Base-by-base conservation (phyloP, 2,797 vertebrate genomes). In the Fistularia commersonii region DNA sequence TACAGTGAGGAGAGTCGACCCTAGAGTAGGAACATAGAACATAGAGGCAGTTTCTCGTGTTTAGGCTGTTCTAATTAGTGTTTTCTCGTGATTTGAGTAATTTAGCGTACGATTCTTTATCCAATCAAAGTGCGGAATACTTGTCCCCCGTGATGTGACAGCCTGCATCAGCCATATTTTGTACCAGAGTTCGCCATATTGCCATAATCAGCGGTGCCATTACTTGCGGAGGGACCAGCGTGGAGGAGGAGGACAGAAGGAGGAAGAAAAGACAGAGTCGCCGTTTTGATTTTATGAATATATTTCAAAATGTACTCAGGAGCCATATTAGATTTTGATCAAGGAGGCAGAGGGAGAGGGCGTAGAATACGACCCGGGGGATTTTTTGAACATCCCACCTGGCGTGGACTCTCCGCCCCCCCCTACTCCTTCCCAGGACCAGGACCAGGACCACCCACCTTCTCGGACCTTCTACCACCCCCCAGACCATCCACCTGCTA, bases 321-420 rank as follows among this genome's bases (percentile, higher is more conserved):
- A 90, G 89, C 87, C 87, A 88, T 90, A 89, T 88, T 87, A 87
- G 79, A 79, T 76, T n/a, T n/a, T n/a, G n/a, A n/a, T n/a, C n/a
- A n/a, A n/a, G n/a, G 46, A 52, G 12, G 40, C 75, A 63, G 51
- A 54, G 3, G 63, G 72, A 35, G 59, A 69, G 51, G 8, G 12
- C 11, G 64, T 69, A 69, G 78, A 35, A 72, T n/a, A n/a, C n/a
- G n/a, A n/a, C n/a, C n/a, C n/a, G n/a, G n/a, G n/a, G n/a, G n/a
- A n/a, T n/a, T n/a, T n/a, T n/a, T n/a, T n/a, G n/a, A n/a, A n/a
- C n/a, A n/a, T n/a, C n/a, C n/a, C n/a, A n/a, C n/a, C n/a, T n/a
- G n/a, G n/a, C n/a, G n/a, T n/a, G n/a, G n/a, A n/a, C n/a, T n/a
- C n/a, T n/a, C n/a, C n/a, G n/a, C n/a, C n/a, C n/a, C n/a, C n/a